These are phyloP conservation scores for Philereme vetulata DNA, from an alignment of 2,888 invertebrate genomes.

Conservation along the genomic window DNA sequence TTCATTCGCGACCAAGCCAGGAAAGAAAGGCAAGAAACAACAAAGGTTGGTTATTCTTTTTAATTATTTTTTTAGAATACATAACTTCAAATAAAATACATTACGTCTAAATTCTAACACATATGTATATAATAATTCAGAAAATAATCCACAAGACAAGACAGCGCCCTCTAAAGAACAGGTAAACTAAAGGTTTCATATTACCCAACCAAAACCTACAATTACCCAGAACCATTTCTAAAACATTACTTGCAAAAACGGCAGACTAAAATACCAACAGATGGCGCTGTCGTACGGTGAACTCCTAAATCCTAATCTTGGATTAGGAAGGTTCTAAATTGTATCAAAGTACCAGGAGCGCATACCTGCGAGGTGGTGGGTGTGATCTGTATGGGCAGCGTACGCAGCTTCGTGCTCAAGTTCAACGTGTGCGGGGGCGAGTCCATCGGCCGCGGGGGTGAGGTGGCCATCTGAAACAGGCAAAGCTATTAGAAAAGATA, in stretches of 20 bases:
- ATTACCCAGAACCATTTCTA: constrained; percentile 8
- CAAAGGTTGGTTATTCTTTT: no score
- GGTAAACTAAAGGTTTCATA: background rate
- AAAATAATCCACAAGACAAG: no score
- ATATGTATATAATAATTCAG: no score
- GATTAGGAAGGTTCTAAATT: constrained; percentile 75
- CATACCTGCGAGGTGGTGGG: constrained; percentile 79
- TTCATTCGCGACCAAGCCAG: no score
- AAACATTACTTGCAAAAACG: constrained; percentile 26
- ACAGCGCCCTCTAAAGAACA: constrained; percentile 5
- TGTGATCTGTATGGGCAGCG: constrained; percentile 75
- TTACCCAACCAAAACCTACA: background rate
- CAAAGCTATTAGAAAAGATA: constrained; percentile 18
- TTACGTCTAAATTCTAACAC: no score
- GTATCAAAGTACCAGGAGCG: constrained; percentile 67
- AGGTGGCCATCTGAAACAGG: constrained; percentile 66
- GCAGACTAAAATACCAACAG: constrained; percentile 13
- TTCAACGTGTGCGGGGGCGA: constrained; percentile 70
- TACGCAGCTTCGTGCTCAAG: constrained; percentile 74
- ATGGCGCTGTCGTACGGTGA: constrained; percentile 32
- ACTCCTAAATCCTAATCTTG: constrained; percentile 58
- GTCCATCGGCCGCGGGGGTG: constrained; percentile 60
- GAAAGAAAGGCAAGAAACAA: no score
- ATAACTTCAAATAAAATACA: no score
- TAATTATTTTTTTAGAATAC: no score